These are phyloP conservation scores for Brachylomia viminalis DNA, from an alignment of 2,888 invertebrate species.

Conservation along the genomic window DNA sequence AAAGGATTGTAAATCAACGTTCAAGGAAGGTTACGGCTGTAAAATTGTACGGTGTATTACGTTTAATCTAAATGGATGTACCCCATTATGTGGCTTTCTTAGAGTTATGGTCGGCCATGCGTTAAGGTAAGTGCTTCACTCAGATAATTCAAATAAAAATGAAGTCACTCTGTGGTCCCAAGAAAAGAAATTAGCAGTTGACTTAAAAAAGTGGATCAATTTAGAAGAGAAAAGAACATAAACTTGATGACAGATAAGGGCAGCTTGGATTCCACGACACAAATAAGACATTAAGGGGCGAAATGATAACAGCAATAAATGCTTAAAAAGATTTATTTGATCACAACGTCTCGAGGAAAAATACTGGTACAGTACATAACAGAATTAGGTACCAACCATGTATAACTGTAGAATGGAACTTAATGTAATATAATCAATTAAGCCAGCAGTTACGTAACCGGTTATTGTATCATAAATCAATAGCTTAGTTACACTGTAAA, in stretches of 20 bases:
- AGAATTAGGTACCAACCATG: slow-evolving; percentile 42
- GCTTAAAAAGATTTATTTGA: slow-evolving; percentile 51
- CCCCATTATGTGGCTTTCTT: slow-evolving; percentile 60
- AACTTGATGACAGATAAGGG: slow-evolving; percentile 50
- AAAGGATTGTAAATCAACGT: slow-evolving; percentile 49
- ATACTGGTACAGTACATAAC: background rate
- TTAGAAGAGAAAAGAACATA: slow-evolving; percentile 15
- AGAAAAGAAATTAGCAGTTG: slow-evolving; percentile 18
- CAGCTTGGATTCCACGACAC: slow-evolving; percentile 27
- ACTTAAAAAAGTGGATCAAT: slow-evolving; percentile 34
- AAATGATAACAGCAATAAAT: slow-evolving; percentile 49
- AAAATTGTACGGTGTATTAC: slow-evolving; percentile 70
- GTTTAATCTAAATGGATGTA: slow-evolving; percentile 70
- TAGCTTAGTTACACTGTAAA: slow-evolving; percentile 68
- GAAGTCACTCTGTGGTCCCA: background rate
- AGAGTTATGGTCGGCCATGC: slow-evolving; percentile 62
- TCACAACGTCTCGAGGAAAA: slow-evolving; percentile 24
- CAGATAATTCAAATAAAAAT: slow-evolving; percentile 47
- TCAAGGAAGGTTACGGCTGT: slow-evolving; percentile 54
- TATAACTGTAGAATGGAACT: slow-evolving; percentile 37
- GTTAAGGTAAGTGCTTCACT: slow-evolving; percentile 51
- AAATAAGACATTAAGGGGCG: slow-evolving; percentile 43
- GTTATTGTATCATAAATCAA: slow-evolving; percentile 69
- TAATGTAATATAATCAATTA: slow-evolving; percentile 69
- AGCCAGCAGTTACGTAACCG: slow-evolving; percentile 63